phyloP scores from a whole-genome alignment of 2,797 vertebrate genomes.

The Falco concolor region DNA sequence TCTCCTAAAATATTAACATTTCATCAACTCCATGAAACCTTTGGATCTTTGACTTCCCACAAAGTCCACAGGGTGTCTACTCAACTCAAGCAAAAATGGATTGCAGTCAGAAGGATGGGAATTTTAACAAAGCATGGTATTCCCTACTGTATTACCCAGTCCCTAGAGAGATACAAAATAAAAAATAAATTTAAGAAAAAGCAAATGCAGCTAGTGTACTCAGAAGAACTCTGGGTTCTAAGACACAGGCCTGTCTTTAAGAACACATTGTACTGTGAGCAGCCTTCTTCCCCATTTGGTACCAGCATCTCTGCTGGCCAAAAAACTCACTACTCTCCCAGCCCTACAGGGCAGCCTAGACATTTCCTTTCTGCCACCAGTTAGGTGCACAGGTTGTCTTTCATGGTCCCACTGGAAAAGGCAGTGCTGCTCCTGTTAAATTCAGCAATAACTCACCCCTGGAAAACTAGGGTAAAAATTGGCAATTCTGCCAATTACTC shows the following conservation, averaged over 20 bases:
- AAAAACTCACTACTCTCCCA: not conserved
- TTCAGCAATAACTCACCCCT: not conserved
- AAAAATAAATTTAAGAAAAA: not conserved
- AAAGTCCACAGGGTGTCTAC: not conserved
- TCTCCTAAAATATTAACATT: not conserved
- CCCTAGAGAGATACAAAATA: not conserved
- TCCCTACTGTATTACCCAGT: not conserved
- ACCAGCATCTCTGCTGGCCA: not conserved
- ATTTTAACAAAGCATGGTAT: not conserved
- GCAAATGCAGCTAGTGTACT: not conserved
- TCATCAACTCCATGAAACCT: not conserved
- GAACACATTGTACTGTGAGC: not conserved
- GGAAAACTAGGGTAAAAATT: not conserved
- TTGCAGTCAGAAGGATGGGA: not conserved
- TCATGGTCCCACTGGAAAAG: not conserved
- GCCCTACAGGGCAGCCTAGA: not conserved
- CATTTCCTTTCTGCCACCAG: not conserved
- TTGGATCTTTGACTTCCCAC: not conserved
- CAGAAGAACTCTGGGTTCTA: not conserved
- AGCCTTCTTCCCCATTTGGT: not conserved
- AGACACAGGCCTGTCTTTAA: not conserved
- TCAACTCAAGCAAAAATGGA: not conserved
- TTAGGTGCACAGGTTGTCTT: not conserved
- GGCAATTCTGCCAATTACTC: not conserved
- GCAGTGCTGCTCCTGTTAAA: not conserved